phyloP scores from a whole-genome alignment of 2,888 invertebrate genomes.

The Meloe dianella region DNA sequence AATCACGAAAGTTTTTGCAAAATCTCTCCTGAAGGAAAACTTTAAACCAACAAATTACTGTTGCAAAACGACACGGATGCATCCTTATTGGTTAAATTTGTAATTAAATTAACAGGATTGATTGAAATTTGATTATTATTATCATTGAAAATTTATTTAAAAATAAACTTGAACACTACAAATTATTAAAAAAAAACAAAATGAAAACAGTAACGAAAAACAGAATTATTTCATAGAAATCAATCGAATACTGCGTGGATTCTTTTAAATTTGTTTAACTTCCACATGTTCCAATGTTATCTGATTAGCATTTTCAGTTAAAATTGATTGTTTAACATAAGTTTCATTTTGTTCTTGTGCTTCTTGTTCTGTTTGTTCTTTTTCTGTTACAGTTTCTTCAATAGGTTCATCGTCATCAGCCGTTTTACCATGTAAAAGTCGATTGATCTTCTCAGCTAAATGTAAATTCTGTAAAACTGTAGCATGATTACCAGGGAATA shows the following conservation, averaged over 20 bases:
- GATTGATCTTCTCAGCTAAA: constrained; percentile 67
- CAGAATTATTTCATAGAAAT: neutral
- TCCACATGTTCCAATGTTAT: neutral
- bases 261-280: neutral
- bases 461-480: constrained; percentile 72
- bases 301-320: neutral
- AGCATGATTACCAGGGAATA: constrained; percentile 75
- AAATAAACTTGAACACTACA: neutral
- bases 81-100: no score
- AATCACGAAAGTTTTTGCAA: no score
- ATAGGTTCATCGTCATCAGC: neutral
- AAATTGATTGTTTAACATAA: neutral
- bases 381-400: neutral
- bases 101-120: no score
- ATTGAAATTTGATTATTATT: no score
- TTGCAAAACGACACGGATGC: no score
- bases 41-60: no score
- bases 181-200: neutral
- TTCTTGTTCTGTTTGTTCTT: neutral
- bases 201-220: no score
- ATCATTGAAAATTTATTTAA: neutral
- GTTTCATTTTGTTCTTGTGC: neutral
- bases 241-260: neutral
- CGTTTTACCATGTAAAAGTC: neutral
- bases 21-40: no score